Base-by-base conservation (phyloP, 2,113 vertebrate species). In the Bostrychus sinensis region DNA sequence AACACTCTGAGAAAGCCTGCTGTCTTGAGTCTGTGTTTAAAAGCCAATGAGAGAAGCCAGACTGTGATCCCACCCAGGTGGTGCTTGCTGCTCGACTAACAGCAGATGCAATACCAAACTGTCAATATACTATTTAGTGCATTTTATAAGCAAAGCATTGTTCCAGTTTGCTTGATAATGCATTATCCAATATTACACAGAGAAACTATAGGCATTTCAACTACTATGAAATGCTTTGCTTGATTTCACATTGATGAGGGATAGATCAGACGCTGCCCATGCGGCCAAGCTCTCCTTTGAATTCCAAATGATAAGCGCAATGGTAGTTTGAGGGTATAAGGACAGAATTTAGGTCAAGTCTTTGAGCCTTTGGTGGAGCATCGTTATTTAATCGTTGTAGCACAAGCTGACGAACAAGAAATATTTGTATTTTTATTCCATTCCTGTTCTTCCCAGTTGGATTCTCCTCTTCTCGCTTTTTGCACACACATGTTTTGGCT, bases 311-410 rank as follows among this genome's bases (percentile, higher is more conserved):
- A 73, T 39, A 59, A 76, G 73, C n/a, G 66, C 67, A 19, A 55
- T 22, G 9, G 28, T 59, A 26, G 56, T 63, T 65, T 41, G 43
- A 70, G 67, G 61, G 69, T 7, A 54, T 73, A 56, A 58, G 56
- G 66, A 42, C 62, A 56, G 70, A 89, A 83, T 75, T 20, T 85
- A 85, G 90, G 88, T 88, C 86, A 88, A 79, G 77, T 70, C 78
- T 71, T 64, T 63, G 36, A 55, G 46, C 66, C 75, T 65, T 72
- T 75, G 64, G 66, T 66, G 42, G 26, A 60, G 78, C 62, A 83
- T 81, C 80, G 70, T 53, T 80, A 69, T 86, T 64, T 63, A 39
- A 72, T 61, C 22, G 45, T 69, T 75, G 71, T 45, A 78, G 70
- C 65, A 67, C 45, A 65, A 41, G 42, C 54, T 63, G 56, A 60